Base-by-base conservation (phyloP, 1,140 invertebrate genomes). In the Caenorhabditis briggsae region DNA sequence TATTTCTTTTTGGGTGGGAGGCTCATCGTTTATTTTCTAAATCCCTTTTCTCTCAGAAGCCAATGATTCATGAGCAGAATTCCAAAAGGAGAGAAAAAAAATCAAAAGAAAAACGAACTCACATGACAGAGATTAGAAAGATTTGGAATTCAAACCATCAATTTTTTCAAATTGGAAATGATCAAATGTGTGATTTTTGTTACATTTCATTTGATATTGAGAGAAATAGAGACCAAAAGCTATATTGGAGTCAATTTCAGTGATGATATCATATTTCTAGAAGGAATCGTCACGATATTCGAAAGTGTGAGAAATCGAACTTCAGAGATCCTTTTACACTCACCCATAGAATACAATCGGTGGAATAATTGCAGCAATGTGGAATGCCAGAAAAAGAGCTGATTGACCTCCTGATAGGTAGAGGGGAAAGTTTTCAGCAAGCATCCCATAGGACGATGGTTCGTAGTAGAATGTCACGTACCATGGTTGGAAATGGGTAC, bases 381-480 rank as follows among this genome's bases (percentile, higher is more conserved):
- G 90, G 78, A 91, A 91, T n/a, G 89, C 87, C 41, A 88, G 65
- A 83, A 91, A 91, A 64, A 91, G 89, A 23, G 91, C 78, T 5
- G 89, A 89, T 82, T 91, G 90, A 2, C 90, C 90, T 46, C 88
- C 89, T 9, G 84, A 90, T 14, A 91, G 46, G 82, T 91, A 91
- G 53, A 90, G 86, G 14, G 64, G 46, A 82, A 91, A 91, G 86
- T 91, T 83, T 84, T 91, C 90, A 14, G 89, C 89, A 5, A 91
- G 86, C 90, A 91, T 91, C 25, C 90, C 90, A 70, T 91, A 91
- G 33, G 85, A 59, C 14, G 85, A 86, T n/a, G 90, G 90, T 50
- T 91, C 90, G 59, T 88, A 91, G 85, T 91, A 91, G 88, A 91
- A 91, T 53, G 89, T 89, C 7, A 91, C 90, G 70, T 91, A 91